These are phyloP conservation scores for Gryllus longicercus DNA, from an alignment of 2,888 invertebrate species.

Conservation along the genomic window DNA sequence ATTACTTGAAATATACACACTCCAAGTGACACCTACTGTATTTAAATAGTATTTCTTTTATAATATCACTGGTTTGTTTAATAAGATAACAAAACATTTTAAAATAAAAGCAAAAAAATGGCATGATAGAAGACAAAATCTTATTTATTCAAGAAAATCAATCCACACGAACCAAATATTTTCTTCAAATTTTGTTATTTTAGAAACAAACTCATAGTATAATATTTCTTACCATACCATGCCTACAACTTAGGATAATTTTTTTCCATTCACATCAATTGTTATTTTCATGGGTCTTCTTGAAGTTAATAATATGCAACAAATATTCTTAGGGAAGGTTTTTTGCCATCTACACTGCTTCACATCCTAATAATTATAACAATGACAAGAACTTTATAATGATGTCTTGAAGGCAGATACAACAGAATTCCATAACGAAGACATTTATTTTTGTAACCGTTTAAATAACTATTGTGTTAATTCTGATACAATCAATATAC, in stretches of 20 bases:
- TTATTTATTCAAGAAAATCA: too few relatives aligned
- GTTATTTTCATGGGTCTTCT: slow-evolving; percentile 28
- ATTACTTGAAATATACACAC: too few relatives aligned
- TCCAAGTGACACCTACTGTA: too few relatives aligned
- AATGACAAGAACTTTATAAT: slow-evolving; percentile 26
- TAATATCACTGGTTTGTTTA: too few relatives aligned
- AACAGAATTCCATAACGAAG: slow-evolving; percentile 11
- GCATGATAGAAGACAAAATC: too few relatives aligned
- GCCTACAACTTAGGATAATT: too few relatives aligned
- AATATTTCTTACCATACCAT: too few relatives aligned
- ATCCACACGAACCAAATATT: not conserved
- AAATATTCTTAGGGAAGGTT: slow-evolving; percentile 22
- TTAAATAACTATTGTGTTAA: slow-evolving; percentile 19
- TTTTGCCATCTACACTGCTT: slow-evolving; percentile 27
- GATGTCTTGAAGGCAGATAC: slow-evolving; percentile 21
- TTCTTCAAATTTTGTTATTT: slow-evolving; percentile 11
- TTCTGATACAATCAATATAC: not conserved
- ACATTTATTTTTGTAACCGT: slow-evolving; percentile 8
- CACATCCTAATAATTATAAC: slow-evolving; percentile 28
- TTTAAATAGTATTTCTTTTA: too few relatives aligned
- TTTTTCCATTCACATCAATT: slow-evolving; percentile 18
- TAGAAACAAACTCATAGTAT: not conserved
- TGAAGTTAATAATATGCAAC: slow-evolving; percentile 22
- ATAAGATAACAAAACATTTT: too few relatives aligned
- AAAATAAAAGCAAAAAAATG: too few relatives aligned